These are phyloP conservation scores for Carabus problematicus DNA, from an alignment of 2,888 invertebrate species.

Conservation along the genomic window DNA sequence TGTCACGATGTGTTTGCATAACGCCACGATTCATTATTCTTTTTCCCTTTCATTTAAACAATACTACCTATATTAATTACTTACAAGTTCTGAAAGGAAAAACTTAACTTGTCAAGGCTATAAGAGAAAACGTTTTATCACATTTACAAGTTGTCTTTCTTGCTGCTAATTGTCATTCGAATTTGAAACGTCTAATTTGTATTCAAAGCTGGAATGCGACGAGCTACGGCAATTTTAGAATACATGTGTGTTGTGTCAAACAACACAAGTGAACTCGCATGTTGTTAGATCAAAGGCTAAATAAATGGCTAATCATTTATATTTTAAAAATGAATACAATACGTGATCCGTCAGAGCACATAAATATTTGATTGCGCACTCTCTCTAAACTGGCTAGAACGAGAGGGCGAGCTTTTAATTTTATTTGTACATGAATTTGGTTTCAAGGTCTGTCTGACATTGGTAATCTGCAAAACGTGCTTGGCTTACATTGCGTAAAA, in stretches of 20 bases:
- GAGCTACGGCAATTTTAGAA: slow-evolving; percentile 6
- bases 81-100: slow-evolving; percentile 30
- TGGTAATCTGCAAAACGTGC: slow-evolving; percentile 32
- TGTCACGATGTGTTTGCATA: slow-evolving; percentile 16
- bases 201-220: slow-evolving; percentile 1
- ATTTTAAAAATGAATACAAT: not conserved
- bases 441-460: slow-evolving; percentile 30
- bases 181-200: not conserved
- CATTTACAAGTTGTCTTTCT: slow-evolving; percentile 1
- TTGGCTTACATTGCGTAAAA: slow-evolving; percentile 29
- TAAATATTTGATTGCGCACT: not conserved
- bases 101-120: slow-evolving; percentile 29
- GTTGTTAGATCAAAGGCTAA: too few species aligned
- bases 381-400: not conserved
- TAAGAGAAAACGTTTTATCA: slow-evolving; percentile 21
- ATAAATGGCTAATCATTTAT: too few species aligned
- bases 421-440: slow-evolving; percentile 15
- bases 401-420: slow-evolving; percentile 15
- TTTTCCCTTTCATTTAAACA: slow-evolving; percentile 14
- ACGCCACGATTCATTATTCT: not conserved
- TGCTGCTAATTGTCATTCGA: too few species aligned
- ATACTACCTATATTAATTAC: slow-evolving; percentile 23
- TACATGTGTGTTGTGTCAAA: not conserved
- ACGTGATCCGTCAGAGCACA: not conserved
- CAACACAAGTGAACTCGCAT: not conserved